Conservation (phyloP, 1,140 invertebrate genomes). For the Saccostrea glomerata region DNA sequence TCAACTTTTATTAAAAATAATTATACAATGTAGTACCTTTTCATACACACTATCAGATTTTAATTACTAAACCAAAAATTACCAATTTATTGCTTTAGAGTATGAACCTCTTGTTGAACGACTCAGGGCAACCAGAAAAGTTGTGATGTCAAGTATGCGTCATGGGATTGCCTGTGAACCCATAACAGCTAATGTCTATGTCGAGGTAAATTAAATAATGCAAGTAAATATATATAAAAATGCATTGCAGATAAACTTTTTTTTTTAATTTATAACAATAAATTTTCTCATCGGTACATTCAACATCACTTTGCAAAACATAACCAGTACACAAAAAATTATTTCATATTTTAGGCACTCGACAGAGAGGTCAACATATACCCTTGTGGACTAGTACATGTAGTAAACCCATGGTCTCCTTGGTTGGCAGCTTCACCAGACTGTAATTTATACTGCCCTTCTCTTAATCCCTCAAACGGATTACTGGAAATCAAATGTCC, state of each 20-base stretch:
- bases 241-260: too few species aligned
- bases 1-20: background rate
- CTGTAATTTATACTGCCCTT: constrained; percentile 45
- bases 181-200: constrained; percentile 38
- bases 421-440: constrained; percentile 42
- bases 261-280: too few species aligned
- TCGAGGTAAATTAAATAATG: background rate
- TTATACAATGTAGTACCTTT: background rate
- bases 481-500: too few species aligned
- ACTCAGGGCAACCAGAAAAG: background rate
- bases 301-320: too few species aligned
- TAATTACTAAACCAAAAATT: too few species aligned
- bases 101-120: constrained; percentile 37
- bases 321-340: background rate
- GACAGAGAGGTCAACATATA: constrained; percentile 45
- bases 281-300: too few species aligned
- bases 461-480: background rate
- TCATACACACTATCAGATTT: too few species aligned
- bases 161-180: constrained; percentile 53
- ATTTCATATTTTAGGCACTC: background rate
- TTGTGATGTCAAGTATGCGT: constrained; percentile 52
- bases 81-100: background rate
- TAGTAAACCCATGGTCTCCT: background rate
- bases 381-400: constrained; percentile 42
- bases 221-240: too few species aligned